phyloP scores from a whole-genome alignment of 2,888 invertebrate species.

The Physocephala rufipes region DNA sequence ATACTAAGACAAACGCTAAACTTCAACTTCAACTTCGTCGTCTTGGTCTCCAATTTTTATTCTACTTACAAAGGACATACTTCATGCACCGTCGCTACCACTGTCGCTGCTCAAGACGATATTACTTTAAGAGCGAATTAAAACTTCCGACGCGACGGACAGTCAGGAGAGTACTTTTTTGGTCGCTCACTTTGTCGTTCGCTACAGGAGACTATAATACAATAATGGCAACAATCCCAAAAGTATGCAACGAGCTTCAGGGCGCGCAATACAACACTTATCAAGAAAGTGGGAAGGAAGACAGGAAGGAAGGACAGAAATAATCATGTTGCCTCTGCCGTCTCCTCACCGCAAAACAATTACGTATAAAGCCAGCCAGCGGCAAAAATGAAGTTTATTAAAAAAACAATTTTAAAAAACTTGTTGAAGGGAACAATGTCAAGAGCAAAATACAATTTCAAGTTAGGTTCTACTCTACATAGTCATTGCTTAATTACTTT shows the following conservation, averaged over 20 bases:
- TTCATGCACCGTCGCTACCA: neutral
- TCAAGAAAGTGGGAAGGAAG: slow-evolving; percentile 5
- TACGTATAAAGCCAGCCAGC: no score
- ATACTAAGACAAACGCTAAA: no score
- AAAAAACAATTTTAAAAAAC: neutral
- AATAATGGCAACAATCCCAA: slow-evolving; percentile 28
- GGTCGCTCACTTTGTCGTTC: slow-evolving; percentile 3
- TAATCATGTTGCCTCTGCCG: no score
- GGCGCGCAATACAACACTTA: neutral
- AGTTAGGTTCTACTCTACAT: neutral
- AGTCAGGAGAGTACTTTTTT: slow-evolving; percentile 28
- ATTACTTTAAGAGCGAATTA: slow-evolving; percentile 30
- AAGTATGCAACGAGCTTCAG: slow-evolving; percentile 27
- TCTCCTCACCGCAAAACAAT: no score
- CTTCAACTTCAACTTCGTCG: no score
- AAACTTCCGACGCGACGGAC: slow-evolving; percentile 31
- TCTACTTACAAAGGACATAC: no score
- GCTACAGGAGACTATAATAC: slow-evolving; percentile 4
- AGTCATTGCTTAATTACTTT: neutral
- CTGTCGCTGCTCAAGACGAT: slow-evolving; percentile 30
- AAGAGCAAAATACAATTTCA: neutral
- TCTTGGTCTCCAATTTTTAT: no score
- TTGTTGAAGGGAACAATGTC: slow-evolving; percentile 10
- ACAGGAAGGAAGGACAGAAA: slow-evolving; percentile 18
- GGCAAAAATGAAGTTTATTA: no score